These are phyloP conservation scores for Cervus canadensis DNA, from an alignment of 2,113 vertebrate genomes.

Conservation along the genomic window DNA sequence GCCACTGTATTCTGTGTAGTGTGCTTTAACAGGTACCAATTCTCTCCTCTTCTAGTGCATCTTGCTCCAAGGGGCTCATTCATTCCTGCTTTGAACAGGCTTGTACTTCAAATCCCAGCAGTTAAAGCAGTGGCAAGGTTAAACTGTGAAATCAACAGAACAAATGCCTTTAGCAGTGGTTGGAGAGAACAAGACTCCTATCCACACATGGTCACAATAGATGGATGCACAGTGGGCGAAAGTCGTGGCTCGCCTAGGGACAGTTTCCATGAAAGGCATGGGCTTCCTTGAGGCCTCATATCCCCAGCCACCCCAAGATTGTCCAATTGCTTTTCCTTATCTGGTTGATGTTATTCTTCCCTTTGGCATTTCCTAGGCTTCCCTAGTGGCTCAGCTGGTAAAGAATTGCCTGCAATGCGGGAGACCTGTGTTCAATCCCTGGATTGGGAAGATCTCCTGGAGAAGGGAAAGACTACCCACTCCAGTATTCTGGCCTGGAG, in stretches of 20 bases:
- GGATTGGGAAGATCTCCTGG: no score
- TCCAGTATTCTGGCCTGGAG: no score
- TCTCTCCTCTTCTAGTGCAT: not conserved
- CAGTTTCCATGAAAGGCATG: not conserved
- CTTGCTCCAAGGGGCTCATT: not conserved
- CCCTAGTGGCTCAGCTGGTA: no score
- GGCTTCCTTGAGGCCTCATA: not conserved
- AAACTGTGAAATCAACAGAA: not conserved
- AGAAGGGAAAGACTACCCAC: no score
- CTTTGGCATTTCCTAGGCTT: not conserved
- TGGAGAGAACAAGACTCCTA: not conserved
- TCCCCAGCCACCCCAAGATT: not conserved
- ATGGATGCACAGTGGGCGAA: not conserved
- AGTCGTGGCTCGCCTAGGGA: not conserved
- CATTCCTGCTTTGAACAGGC: not conserved
- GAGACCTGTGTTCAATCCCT: no score
- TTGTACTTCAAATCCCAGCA: not conserved
- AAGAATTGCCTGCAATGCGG: no score
- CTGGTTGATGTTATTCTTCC: not conserved
- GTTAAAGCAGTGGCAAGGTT: not conserved
- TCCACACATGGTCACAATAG: not conserved
- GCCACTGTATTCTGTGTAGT: not conserved
- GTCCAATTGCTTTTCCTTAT: not conserved
- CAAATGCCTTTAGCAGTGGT: not conserved
- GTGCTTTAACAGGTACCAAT: not conserved